Percentiles rank a stretch among this genome's conserved stretches.
Conservation (phyloP, 2,797 vertebrate genomes). For the Gallinago nigripennis region DNA sequence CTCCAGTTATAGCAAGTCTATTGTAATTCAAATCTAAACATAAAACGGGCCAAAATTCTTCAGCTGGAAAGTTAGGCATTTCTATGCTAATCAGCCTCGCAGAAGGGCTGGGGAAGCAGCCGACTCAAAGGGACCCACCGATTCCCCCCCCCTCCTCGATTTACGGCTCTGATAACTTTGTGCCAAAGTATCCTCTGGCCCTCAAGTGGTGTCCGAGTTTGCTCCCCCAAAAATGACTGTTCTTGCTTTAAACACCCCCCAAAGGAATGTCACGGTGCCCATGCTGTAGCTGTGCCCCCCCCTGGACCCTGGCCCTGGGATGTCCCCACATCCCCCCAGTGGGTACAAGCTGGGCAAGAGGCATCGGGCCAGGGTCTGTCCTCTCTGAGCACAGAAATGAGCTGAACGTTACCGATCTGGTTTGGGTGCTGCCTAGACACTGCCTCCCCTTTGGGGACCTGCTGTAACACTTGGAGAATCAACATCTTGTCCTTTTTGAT, state of each 20-base stretch:
- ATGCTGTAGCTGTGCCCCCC: accelerated
- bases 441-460: not conserved
- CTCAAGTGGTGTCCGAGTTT: not conserved
- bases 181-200: not conserved
- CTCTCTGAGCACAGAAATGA: not conserved
- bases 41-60: not conserved
- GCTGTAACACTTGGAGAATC: not conserved
- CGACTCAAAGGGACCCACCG: not conserved
- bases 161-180: not conserved
- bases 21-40: constrained; percentile 28
- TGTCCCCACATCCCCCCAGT: not conserved
- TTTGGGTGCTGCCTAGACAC: not conserved
- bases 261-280: accelerated
- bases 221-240: accelerated
- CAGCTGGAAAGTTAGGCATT: constrained; percentile 25
- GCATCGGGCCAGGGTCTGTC: not conserved
- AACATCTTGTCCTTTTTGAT: not conserved
- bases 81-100: not conserved
- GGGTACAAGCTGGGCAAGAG: too few relatives aligned
- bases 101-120: not conserved
- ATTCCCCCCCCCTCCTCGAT: not conserved
- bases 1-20: not conserved
- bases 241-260: not conserved
- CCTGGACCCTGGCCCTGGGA: not conserved
- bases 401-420: not conserved